Percentiles rank a stretch among this genome's conserved stretches.
These are phyloP conservation scores for Heliconius congener DNA, from an alignment of 1,140 invertebrate species.

Conservation along the genomic window DNA sequence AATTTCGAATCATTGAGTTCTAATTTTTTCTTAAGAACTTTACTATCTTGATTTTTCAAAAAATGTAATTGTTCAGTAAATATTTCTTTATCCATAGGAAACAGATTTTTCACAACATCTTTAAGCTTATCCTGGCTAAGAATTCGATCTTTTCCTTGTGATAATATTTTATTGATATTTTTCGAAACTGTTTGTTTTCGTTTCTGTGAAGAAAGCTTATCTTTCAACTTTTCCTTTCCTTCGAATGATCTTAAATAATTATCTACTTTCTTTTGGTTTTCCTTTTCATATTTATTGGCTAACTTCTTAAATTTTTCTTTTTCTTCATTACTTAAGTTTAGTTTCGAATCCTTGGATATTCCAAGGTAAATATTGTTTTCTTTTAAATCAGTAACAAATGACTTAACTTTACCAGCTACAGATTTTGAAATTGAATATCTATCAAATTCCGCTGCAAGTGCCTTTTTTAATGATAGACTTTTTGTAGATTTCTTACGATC, in stretches of 20 bases:
- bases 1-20: conserved; percentile 44
- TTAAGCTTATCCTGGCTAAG: not conserved
- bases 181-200: conserved; percentile 22
- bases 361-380: conserved; percentile 38
- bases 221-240: conserved; percentile 27
- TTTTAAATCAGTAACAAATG: conserved; percentile 33
- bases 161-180: not conserved
- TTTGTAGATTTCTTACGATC: conserved; percentile 36
- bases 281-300: conserved; percentile 27
- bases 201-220: conserved; percentile 27
- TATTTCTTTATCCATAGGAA: conserved; percentile 5
- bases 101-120: not conserved
- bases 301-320: conserved; percentile 27
- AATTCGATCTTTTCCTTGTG: not conserved
- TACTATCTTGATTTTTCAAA: conserved; percentile 20
- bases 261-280: conserved; percentile 23
- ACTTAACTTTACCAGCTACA: conserved; percentile 24
- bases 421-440: conserved; percentile 29
- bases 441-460: conserved; percentile 30
- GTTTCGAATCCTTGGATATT: conserved; percentile 34
- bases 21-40: conserved; percentile 40
- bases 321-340: conserved; percentile 33
- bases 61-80: conserved; percentile 18
- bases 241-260: not conserved
- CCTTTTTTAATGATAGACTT: conserved; percentile 37